A percentile compares a stretch with the other conserved stretches of the same genome.
phyloP scores from a whole-genome alignment of 2,888 invertebrate species.

The Sclerodermus sp. region DNA sequence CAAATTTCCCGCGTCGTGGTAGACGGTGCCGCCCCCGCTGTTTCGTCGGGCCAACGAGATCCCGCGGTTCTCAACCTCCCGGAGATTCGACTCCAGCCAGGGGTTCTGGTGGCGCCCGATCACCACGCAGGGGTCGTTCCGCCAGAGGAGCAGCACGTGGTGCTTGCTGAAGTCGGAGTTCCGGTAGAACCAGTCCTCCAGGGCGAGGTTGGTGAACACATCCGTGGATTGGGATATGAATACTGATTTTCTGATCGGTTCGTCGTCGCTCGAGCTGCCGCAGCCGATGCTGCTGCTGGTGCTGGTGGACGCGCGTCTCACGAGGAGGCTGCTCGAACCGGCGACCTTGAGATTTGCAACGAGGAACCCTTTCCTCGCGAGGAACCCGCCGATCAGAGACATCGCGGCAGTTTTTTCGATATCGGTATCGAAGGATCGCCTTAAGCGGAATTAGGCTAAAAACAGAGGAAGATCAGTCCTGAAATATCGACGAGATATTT shows the following conservation, averaged over 20 bases:
- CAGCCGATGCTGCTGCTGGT: too few species aligned
- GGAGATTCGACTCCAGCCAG: conserved; percentile 87
- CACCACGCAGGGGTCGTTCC: conserved; percentile 91
- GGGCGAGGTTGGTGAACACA: conserved; percentile 89
- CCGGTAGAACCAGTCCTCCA: conserved; percentile 95
- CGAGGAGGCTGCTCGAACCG: too few species aligned
- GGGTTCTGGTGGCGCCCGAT: conserved; percentile 97
- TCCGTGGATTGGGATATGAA: conserved; percentile 90
- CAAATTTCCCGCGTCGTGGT: conserved; percentile 91
- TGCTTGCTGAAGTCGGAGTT: conserved; percentile 82
- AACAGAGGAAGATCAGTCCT: too few species aligned
- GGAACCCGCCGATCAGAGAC: too few species aligned
- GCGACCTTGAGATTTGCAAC: too few species aligned
- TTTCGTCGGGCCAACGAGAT: conserved; percentile 84
- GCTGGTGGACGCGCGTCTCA: too few species aligned
- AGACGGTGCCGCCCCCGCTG: conserved; percentile 96
- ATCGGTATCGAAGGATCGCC: too few species aligned
- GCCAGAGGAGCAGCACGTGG: conserved; percentile 88
- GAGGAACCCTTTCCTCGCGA: too few species aligned
- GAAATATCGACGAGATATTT: too few species aligned
- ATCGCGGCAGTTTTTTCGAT: too few species aligned
- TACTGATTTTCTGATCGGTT: conserved; percentile 77
- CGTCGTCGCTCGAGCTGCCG: conserved; percentile 9
- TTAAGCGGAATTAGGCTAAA: too few species aligned
- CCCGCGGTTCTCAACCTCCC: conserved; percentile 66